Conservation (phyloP, 2,888 invertebrate genomes). For the Pyralis farinalis region DNA sequence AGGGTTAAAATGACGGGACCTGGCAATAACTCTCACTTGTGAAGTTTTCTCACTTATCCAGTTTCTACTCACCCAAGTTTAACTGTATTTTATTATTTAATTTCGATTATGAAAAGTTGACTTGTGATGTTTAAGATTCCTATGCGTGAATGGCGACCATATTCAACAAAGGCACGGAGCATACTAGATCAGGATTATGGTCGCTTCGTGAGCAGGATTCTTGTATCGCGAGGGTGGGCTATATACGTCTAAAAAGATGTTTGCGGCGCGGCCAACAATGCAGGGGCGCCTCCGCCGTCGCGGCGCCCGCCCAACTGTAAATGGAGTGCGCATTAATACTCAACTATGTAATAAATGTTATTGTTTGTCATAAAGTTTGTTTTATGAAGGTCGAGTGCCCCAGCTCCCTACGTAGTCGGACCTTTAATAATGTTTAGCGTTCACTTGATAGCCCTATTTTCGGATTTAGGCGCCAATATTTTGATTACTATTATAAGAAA, state of each 20-base stretch:
- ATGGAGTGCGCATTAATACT: conserved; percentile 71
- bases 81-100: too few species aligned
- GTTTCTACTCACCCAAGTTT: too few species aligned
- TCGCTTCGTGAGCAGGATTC: conserved; percentile 37
- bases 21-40: too few species aligned
- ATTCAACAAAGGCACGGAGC: conserved; percentile 25
- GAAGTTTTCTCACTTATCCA: too few species aligned
- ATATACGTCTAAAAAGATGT: conserved; percentile 38
- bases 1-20: too few species aligned
- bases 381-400: conserved; percentile 66
- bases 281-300: conserved; percentile 38
- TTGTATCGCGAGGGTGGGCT: conserved; percentile 33
- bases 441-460: conserved; percentile 43
- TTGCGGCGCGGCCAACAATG: conserved; percentile 47
- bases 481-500: conserved; percentile 37
- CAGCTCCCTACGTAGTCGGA: conserved; percentile 48
- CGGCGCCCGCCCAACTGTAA: conserved; percentile 63
- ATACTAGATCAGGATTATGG: conserved; percentile 45
- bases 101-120: too few species aligned
- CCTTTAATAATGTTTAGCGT: conserved; percentile 64
- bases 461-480: conserved; percentile 44
- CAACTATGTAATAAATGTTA: conserved; percentile 76
- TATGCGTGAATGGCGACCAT: conserved; percentile 21
- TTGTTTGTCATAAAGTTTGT: conserved; percentile 76
- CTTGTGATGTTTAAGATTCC: conserved; percentile 32